Evolutionary conservation across 2,113 vertebrate genomes (phyloP), one percentile per base, ranked within the genome.

Genomic region (Cochlearius cochlearius): DNA sequence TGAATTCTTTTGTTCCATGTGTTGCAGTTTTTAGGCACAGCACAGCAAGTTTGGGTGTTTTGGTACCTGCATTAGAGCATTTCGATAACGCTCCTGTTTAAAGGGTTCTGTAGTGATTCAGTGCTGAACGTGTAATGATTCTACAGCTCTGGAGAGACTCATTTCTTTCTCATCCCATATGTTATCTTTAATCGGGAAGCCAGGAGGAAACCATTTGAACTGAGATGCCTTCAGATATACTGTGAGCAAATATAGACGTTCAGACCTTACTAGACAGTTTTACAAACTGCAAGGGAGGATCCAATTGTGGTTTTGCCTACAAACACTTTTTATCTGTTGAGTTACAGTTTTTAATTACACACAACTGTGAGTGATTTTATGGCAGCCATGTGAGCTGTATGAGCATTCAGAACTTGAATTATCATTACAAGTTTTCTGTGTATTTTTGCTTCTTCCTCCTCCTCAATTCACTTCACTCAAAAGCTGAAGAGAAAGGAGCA

Each of bases 261-360:
- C 58, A 92, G 78, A 77, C 80, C 58, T 75, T 75, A 53, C 11
- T 23, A 79, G 81, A 34, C 63, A 69, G 64, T 90, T 62, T 64
- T 84, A 52, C 41, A 72, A 58, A 58, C 66, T 87, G 56, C 72
- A 90, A 85, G 64, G 60, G 78, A 82, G n/a, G 73, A 86, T 84
- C 66, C 11, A 7, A 14, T 41, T 92, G 76, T 85, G 75, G 55
- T 81, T 95, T 94, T 88, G 85, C 74, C 60, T 89, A 62, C 73
- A 74, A 71, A 84, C 23, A 41, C 34, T 92, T 92, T 27, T 88
- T 92, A 74, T 84, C 75, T 85, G 21, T 79, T 66, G 72, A 86
- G 82, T 26, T 79, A 69, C 62, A 67, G 73, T 72, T 96, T 83
- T 93, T 81, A 86, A 95, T 96, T 88, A 39, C 59, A 94, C 43